Percentiles rank a stretch among this genome's conserved stretches.
These are phyloP conservation scores for Peromyscus californicus DNA, from an alignment of 2,113 vertebrate genomes.

Conservation along the genomic window DNA sequence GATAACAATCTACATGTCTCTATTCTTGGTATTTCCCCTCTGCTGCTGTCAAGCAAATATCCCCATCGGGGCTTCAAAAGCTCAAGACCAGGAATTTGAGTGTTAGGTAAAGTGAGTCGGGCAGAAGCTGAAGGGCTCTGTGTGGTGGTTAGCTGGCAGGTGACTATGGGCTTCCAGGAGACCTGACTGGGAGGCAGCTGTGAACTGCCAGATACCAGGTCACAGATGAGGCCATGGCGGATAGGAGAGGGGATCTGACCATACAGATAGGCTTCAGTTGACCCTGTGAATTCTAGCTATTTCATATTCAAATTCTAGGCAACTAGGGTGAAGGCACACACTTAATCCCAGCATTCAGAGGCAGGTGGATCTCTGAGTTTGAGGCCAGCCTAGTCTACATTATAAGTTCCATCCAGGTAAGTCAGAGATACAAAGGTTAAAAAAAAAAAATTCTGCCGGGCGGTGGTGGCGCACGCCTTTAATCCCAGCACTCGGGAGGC, in stretches of 20 bases:
- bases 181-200: not conserved
- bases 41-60: not conserved
- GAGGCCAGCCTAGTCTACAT: not conserved
- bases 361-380: not conserved
- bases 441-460: no score
- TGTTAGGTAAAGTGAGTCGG: not conserved
- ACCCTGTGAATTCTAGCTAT: not conserved
- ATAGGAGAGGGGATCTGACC: not conserved
- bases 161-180: not conserved
- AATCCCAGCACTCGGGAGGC: no score
- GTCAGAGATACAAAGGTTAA: not conserved
- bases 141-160: accelerated
- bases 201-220: not conserved
- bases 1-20: not conserved
- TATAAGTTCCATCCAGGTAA: not conserved
- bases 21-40: not conserved
- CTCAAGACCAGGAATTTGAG: not conserved
- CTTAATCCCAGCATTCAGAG: not conserved
- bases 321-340: not conserved
- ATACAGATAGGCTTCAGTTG: not conserved
- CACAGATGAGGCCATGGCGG: not conserved
- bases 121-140: not conserved
- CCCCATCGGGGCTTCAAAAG: not conserved
- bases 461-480: no score
- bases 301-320: not conserved